phyloP scores from a whole-genome alignment of 2,797 vertebrate genomes.

The Phaenicophaeus curvirostris region DNA sequence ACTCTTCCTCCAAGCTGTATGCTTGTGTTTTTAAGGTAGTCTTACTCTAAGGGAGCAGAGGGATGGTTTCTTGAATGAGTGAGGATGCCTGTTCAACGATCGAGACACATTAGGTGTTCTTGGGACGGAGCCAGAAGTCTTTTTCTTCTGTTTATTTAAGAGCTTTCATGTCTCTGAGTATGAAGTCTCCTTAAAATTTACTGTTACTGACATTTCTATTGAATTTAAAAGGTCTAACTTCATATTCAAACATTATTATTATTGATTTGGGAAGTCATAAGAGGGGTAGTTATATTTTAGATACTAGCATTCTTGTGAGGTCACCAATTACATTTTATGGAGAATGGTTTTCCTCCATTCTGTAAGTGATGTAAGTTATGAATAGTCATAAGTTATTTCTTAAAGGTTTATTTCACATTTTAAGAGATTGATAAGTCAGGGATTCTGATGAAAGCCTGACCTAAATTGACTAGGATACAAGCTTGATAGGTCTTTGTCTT shows the following conservation, averaged over 20 bases:
- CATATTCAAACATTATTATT: conserved; percentile 69
- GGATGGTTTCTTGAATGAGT: background rate
- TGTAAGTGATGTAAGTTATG: conserved; percentile 56
- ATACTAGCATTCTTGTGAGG: conserved; percentile 55
- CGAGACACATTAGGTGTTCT: background rate
- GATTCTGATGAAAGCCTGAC: conserved; percentile 41
- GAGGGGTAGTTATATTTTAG: conserved; percentile 64
- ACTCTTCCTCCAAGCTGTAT: background rate
- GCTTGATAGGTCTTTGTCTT: background rate
- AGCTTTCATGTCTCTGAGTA: conserved; percentile 55
- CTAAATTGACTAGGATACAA: conserved; percentile 30
- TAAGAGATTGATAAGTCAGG: conserved; percentile 11
- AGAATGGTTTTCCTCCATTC: conserved; percentile 46
- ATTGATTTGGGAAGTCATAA: conserved; percentile 74
- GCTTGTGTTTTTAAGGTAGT: background rate
- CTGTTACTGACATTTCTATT: conserved; percentile 57
- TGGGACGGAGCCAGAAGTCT: conserved; percentile 6
- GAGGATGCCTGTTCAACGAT: background rate
- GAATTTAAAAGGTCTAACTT: conserved; percentile 66
- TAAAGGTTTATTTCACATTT: conserved; percentile 54
- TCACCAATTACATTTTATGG: conserved; percentile 66
- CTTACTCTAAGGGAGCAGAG: background rate
- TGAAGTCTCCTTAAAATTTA: conserved; percentile 63
- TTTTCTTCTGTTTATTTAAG: conserved; percentile 25
- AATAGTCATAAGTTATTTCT: conserved; percentile 38